Base-by-base conservation (phyloP, 2,797 vertebrate genomes). In the Etheostoma nigrum region DNA sequence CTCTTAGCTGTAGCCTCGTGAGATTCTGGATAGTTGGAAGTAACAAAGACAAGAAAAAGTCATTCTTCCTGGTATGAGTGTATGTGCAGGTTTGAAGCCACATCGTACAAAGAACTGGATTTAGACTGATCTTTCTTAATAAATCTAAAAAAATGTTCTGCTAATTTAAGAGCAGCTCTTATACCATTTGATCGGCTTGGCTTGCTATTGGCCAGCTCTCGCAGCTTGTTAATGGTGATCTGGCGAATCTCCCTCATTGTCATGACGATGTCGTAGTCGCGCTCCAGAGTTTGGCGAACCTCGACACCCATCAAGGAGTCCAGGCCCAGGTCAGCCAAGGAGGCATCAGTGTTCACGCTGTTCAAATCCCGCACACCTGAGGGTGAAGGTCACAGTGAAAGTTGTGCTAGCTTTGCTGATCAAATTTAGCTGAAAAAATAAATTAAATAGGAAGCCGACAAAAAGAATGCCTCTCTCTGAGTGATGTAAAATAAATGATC, bases 221-320 rank as follows among this genome's bases (percentile, higher is more conserved):
- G 92, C 16, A 99, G 92, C 81, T 95, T 98, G 83, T 95, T 96
- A 83, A 99, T 95, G 0, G 97, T 97, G 42, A 99, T 96, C 58
- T 95, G 96, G 19, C 96, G 93, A 55, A 99, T 96, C 54, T 99
- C 98, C 47, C 97, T 96, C 97, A 97, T 98, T 10, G 96, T 87
- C 96, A 99, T 96, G 67, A 96, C 87, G 0, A 98, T 95, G 82
- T 98, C 96, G 0, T 97, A 96, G 90, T 99, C 97, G 0, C 96
- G 95, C 86, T 99, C 98, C 79, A 99, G 93, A 0, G 93, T 97
- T 91, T 99, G 98, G 5, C 97, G 97, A 64, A 99, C 97, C 90
- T 99, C 98, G 57, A 99, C 98, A 0, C 97, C 97, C 98, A 99
- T 99, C 82, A 99, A 90, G 0, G 98, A 99, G 89, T 99, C 98